phyloP scores from a whole-genome alignment of 2,113 vertebrate species.

The Climacteris rufus region DNA sequence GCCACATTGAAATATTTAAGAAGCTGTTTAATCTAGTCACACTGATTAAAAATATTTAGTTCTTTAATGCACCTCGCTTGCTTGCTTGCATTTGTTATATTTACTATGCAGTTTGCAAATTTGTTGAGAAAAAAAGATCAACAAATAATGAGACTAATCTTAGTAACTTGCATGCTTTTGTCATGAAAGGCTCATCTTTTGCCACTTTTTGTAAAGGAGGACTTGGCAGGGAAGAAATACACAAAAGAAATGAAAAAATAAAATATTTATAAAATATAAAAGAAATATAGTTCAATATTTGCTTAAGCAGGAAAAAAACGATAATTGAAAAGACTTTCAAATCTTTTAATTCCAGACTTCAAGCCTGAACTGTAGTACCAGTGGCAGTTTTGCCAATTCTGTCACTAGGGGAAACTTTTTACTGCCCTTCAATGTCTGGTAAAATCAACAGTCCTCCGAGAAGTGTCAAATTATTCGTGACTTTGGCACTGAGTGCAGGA shows the following conservation, averaged over 20 bases:
- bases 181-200: slow-evolving; percentile 11
- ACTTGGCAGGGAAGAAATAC: slow-evolving; percentile 1
- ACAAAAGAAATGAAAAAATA: slow-evolving; percentile 7
- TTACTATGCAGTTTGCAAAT: neutral
- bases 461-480: slow-evolving; percentile 13
- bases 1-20: slow-evolving; percentile 65
- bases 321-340: neutral
- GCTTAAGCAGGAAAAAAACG: neutral
- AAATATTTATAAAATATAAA: slow-evolving; percentile 50
- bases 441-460: slow-evolving; percentile 27
- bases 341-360: neutral
- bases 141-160: slow-evolving; percentile 17
- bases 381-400: neutral
- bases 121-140: slow-evolving; percentile 1
- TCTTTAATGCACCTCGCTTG: neutral
- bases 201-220: neutral
- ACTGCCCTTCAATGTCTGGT: neutral
- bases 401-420: neutral
- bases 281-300: slow-evolving; percentile 20
- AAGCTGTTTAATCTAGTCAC: slow-evolving; percentile 48
- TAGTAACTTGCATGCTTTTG: neutral
- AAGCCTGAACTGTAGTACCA: neutral
- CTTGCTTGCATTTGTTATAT: slow-evolving; percentile 1
- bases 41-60: slow-evolving; percentile 53
- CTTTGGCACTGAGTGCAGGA: neutral